These are phyloP conservation scores for Mongoloraphidia duomilia DNA, from an alignment of 2,888 invertebrate species.

Conservation along the genomic window DNA sequence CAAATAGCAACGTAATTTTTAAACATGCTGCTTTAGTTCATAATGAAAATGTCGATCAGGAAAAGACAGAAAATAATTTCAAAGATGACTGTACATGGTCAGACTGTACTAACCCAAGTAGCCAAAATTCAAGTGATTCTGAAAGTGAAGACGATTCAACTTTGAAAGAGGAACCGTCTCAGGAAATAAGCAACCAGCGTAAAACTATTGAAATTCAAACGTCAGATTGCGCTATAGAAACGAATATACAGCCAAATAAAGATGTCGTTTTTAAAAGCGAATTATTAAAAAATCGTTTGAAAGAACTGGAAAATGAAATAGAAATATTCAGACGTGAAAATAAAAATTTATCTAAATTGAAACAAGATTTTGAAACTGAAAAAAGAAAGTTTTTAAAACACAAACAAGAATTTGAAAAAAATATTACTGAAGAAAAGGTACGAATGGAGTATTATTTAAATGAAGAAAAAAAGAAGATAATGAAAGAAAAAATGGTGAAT, in stretches of 20 bases:
- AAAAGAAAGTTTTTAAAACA: constrained; percentile 38
- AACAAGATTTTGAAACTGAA: constrained; percentile 30
- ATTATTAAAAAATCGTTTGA: constrained; percentile 42
- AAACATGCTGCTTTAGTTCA: too few relatives aligned
- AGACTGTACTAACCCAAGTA: background rate
- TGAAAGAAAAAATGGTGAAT: constrained; percentile 40
- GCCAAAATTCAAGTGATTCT: background rate
- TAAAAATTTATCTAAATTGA: constrained; percentile 27
- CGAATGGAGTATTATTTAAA: constrained; percentile 46
- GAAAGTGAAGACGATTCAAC: constrained; percentile 3
- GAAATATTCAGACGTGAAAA: constrained; percentile 38
- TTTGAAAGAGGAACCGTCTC: background rate
- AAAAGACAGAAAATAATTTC: background rate
- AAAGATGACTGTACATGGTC: constrained; percentile 10
- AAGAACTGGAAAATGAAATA: constrained; percentile 51
- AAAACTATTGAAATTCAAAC: constrained; percentile 8
- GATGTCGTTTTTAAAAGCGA: constrained; percentile 41
- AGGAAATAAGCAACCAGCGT: constrained; percentile 15
- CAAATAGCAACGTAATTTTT: too few relatives aligned
- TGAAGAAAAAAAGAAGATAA: constrained; percentile 42
- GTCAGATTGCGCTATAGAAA: constrained; percentile 14
- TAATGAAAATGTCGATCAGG: background rate
- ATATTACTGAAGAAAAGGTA: constrained; percentile 49
- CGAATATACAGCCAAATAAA: constrained; percentile 19
- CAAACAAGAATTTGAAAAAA: constrained; percentile 34